Evolutionary conservation across 2,888 invertebrate species (phyloP).

Genomic region (Hoplodrina blanda): DNA sequence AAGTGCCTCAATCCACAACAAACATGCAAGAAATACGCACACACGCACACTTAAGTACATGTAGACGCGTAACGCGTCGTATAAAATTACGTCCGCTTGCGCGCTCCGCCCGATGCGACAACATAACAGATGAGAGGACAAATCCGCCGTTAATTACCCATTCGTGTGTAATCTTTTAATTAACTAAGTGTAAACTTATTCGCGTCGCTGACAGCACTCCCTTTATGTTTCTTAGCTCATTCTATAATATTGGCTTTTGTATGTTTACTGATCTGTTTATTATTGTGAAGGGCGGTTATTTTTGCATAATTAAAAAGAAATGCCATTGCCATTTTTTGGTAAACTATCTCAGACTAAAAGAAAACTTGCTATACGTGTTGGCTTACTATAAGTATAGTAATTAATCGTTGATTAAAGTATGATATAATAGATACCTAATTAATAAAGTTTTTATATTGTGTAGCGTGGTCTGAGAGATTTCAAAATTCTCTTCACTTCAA

Average conservation of each 20-base stretch:
- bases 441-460: background rate
- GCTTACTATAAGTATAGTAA: no score
- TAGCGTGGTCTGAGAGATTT: background rate
- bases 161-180: conserved; percentile 89
- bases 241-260: conserved; percentile 53
- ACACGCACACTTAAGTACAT: conserved; percentile 18
- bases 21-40: conserved; percentile 11
- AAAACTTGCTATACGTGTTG: conserved; percentile 1
- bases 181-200: conserved; percentile 85
- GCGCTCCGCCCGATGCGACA: conserved; percentile 71
- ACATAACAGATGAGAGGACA: conserved; percentile 83
- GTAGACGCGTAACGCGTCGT: conserved; percentile 30
- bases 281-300: conserved; percentile 35
- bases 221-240: conserved; percentile 66
- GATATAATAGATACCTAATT: background rate
- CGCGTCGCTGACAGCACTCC: conserved; percentile 73
- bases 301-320: background rate
- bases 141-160: conserved; percentile 86
- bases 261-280: conserved; percentile 45
- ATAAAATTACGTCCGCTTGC: conserved; percentile 72
- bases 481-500: no score
- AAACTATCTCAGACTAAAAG: conserved; percentile 4
- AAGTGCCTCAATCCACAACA: conserved; percentile 11
- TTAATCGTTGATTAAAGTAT: background rate
- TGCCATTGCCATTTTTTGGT: background rate